phyloP scores from a whole-genome alignment of 2,888 invertebrate genomes.

The Eurytoma californica region DNA sequence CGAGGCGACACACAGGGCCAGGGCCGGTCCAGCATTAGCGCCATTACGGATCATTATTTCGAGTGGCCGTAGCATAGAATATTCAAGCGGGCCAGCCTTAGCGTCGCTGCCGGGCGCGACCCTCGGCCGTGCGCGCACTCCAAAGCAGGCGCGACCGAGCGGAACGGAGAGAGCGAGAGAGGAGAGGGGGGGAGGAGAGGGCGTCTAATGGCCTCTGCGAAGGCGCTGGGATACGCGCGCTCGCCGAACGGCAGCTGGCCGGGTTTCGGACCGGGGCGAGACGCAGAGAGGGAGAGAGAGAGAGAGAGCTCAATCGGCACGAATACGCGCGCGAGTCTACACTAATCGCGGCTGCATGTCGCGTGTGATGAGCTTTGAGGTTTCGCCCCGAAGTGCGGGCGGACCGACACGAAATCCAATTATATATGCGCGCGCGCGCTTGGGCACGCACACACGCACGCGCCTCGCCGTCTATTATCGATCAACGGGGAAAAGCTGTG shows the following conservation, averaged over 20 bases:
- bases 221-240: background rate
- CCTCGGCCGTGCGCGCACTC: background rate
- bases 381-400: slow-evolving; percentile 6
- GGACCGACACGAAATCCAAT: slow-evolving; percentile 21
- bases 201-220: slow-evolving; percentile 9
- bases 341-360: slow-evolving; percentile 30
- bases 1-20: background rate
- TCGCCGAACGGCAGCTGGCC: background rate
- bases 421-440: slow-evolving; percentile 30
- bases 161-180: background rate
- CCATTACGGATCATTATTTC: slow-evolving; percentile 43
- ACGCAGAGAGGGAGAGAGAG: background rate
- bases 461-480: slow-evolving; percentile 17
- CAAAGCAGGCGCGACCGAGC: background rate
- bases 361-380: slow-evolving; percentile 47
- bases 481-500: slow-evolving; percentile 32
- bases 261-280: slow-evolving; percentile 13
- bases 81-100: slow-evolving; percentile 11
- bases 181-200: background rate
- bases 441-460: background rate
- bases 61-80: slow-evolving; percentile 26
- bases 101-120: background rate
- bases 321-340: background rate
- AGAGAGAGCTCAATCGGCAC: slow-evolving; percentile 20
- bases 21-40: slow-evolving; percentile 1